Base-by-base conservation (phyloP, 2,113 vertebrate species). In the Seriola dumerili region DNA sequence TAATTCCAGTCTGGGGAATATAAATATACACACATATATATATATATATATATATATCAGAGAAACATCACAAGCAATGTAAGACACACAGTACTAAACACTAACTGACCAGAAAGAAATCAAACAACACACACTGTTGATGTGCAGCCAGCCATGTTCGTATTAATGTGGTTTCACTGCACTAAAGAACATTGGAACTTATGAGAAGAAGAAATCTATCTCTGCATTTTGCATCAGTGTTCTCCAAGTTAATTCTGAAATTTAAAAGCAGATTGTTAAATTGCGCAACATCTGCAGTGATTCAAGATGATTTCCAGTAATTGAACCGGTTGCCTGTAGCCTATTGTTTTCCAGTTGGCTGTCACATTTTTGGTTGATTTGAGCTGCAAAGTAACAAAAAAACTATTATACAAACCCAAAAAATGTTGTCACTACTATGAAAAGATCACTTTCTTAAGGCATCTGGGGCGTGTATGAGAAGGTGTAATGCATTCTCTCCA, bases 1-100 rank as follows among this genome's bases (percentile, higher is more conserved):
- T 85, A 52, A 88, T 86, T 12, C 40, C 44, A 57, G 36, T 44
- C n/a, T 25, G 40, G 61, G 21, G 23, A 12, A 1, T 48, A 29
- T 29, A 29, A 29, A 29, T 29, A n/a, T n/a, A n/a, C n/a, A n/a
- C n/a, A n/a, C n/a, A n/a, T 29, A 48, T 19, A 55, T 54, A 29
- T 29, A 29, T 46, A 70, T 29, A 55, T 19, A 55, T 54, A 29
- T 46, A 70, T 29, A 55, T 19, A 55, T 54, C 42, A 14, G 12
- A 69, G n/a, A 71, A 63, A 72, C 25, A 52, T 63, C 66, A 66
- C 46, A 64, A 70, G 42, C 13, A 65, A 76, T 9, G 11, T 46
- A 65, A 59, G 48, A 72, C 1, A 59, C 40, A 67, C 17, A 38
- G 38, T 6, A 12, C 1, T 38, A 50, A 44, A 44, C 23, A 48